A percentile compares a stretch with the other conserved stretches of the same genome.
phyloP scores from a whole-genome alignment of 92 coral and sea anemone genomes.

The Bergia puertoricense region DNA sequence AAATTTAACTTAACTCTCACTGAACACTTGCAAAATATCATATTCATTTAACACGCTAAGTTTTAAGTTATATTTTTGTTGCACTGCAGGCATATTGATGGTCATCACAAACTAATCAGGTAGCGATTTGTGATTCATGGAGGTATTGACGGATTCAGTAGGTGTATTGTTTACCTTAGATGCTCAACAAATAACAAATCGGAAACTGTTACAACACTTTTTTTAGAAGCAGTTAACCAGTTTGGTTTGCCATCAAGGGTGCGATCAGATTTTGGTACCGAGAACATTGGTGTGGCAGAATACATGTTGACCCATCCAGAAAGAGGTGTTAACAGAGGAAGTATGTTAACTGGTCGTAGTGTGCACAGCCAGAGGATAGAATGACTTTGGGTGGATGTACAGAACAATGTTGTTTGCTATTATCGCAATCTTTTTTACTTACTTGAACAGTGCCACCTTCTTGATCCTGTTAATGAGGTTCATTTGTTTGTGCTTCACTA shows the following conservation, averaged over 20 bases:
- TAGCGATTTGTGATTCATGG: constrained; percentile 64
- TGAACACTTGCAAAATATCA: too few relatives aligned
- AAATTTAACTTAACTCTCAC: too few relatives aligned
- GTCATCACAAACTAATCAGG: constrained; percentile 56
- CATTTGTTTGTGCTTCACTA: constrained; percentile 62
- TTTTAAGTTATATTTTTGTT: not conserved
- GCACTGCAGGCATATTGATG: constrained; percentile 55
- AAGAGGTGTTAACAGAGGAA: constrained; percentile 54
- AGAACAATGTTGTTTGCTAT: constrained; percentile 49
- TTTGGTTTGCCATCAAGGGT: constrained; percentile 70
- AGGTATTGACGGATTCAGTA: constrained; percentile 61
- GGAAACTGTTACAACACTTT: constrained; percentile 54
- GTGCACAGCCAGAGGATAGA: constrained; percentile 60
- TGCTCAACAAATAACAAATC: constrained; percentile 62
- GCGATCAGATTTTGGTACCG: constrained; percentile 65
- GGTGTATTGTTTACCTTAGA: constrained; percentile 49
- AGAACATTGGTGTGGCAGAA: constrained; percentile 64
- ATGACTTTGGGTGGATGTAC: constrained; percentile 57
- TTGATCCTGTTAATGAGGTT: constrained; percentile 54
- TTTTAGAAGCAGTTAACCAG: constrained; percentile 49
- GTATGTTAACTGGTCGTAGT: constrained; percentile 58
- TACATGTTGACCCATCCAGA: constrained; percentile 56
- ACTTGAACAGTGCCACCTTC: constrained; percentile 58
- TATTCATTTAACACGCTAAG: too few relatives aligned
- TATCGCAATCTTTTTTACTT: constrained; percentile 60